Base-by-base conservation (phyloP, 2,113 vertebrate species). In the Tragelaphus strepsiceros region DNA sequence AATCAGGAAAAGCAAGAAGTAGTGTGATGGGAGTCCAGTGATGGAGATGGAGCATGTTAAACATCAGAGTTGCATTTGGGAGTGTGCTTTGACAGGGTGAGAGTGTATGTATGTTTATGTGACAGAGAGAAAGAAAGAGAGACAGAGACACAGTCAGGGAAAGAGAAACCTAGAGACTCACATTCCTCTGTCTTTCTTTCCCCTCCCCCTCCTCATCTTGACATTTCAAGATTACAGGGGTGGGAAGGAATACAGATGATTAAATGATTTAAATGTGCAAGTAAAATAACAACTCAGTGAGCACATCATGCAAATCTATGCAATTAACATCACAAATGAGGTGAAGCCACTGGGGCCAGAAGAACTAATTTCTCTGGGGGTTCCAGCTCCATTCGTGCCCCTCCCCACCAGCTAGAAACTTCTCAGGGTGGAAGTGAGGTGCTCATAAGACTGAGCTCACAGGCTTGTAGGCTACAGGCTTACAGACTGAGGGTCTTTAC, bases 261-360 rank as follows among this genome's bases (percentile, higher is more conserved):
- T 95, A 97, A 95, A 87, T 91, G 95, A 90, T 97, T 97, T 96
- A 94, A 95, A 96, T 64, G 88, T 93, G 86, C 96, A 96, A 93
- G 92, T 97, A 61, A 96, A 96, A 97, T 93, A 97, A 95, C 61
- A 92, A 61, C 81, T 94, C 91, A 0, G 59, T 90, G 92, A 97
- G 80, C 43, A 64, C 88, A 94, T 96, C 95, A 98, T 97, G 97
- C 93, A 98, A 97, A 98, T 96, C 67, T 91, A 77, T 93, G 78
- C 93, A 95, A 96, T 98, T 98, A 98, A 59, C 95, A 96, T 97
- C 83, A 83, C 94, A 94, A 94, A 97, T 93, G 94, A 98, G 95
- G 88, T 92, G 97, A 97, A 89, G 94, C 53, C 85, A 53, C 95
- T 7, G 4, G 54, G 51, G 86, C 82, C 51, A 39, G 14, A 62